A percentile compares a stretch with the other conserved stretches of the same genome.
These are phyloP conservation scores for Apostichopus japonicus DNA, from an alignment of 35 echinoderm and acorn worm species.

Conservation along the genomic window DNA sequence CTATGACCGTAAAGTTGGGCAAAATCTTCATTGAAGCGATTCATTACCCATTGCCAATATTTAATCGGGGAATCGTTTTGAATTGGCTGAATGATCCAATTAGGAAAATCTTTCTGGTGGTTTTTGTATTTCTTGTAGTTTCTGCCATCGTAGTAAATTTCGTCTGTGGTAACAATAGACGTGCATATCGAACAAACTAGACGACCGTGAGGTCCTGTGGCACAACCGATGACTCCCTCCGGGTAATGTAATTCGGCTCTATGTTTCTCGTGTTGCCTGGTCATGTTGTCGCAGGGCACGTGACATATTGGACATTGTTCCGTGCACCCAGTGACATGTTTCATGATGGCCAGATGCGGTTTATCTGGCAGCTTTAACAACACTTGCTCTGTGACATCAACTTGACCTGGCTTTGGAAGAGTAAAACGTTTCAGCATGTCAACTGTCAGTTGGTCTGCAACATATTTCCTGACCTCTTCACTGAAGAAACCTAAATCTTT, in stretches of 20 bases:
- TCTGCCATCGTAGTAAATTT: background rate
- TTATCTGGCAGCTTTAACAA: constrained; percentile 6
- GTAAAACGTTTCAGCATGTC: background rate
- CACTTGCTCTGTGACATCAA: background rate
- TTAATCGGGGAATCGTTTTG: constrained; percentile 4
- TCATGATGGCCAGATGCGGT: background rate
- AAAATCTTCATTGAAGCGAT: constrained; percentile 42
- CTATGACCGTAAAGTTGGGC: constrained; percentile 1
- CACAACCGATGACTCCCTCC: constrained; percentile 40
- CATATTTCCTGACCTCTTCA: background rate
- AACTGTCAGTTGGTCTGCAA: background rate
- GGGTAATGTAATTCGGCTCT: constrained; percentile 42
- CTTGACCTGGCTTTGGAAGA: background rate
- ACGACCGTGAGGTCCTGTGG: background rate
- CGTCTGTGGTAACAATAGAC: constrained; percentile 18
- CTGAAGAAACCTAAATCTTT: background rate
- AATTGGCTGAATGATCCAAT: constrained; percentile 34
- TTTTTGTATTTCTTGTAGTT: constrained; percentile 7
- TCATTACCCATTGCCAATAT: constrained; percentile 62
- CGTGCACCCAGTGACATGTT: background rate
- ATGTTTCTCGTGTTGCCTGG: constrained; percentile 12
- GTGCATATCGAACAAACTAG: constrained; percentile 34
- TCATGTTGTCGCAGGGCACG: constrained; percentile 37
- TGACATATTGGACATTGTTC: constrained; percentile 42
- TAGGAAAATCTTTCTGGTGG: constrained; percentile 31